Evolutionary conservation across 2,797 vertebrate species (phyloP).

Genomic region (Pampus argenteus): DNA sequence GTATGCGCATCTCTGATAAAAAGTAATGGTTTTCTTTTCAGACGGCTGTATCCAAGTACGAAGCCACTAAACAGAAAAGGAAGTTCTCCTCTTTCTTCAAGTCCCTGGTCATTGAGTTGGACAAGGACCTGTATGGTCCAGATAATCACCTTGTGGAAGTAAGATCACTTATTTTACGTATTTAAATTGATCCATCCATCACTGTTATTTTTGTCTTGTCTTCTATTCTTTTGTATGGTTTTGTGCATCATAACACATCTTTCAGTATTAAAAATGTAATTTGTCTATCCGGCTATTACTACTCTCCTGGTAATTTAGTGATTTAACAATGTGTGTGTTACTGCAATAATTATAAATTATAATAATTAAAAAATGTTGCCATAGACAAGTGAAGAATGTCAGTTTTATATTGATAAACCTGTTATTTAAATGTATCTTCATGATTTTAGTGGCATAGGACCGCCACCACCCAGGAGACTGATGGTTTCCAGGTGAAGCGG

Average conservation of each 20-base stretch:
- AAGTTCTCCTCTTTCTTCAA: slow-evolving; percentile 99
- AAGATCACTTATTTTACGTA: slow-evolving; percentile 56
- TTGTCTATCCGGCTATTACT: background rate
- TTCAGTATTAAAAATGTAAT: no score
- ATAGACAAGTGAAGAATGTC: background rate
- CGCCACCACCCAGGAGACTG: slow-evolving; percentile 98
- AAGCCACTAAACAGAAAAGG: slow-evolving; percentile 99
- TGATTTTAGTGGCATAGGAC: slow-evolving; percentile 96
- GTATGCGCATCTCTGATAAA: background rate
- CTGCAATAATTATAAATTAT: no score
- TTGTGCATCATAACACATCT: no score
- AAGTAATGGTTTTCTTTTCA: slow-evolving; percentile 64
- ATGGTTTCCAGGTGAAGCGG: slow-evolving; percentile 99
- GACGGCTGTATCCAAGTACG: slow-evolving; percentile 98
- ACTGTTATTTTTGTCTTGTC: background rate
- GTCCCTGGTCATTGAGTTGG: slow-evolving; percentile 98
- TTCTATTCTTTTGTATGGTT: background rate
- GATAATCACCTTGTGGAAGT: slow-evolving; percentile 99
- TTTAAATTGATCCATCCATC: background rate
- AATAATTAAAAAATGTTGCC: no score
- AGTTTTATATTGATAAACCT: background rate
- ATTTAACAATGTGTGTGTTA: background rate
- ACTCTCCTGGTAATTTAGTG: background rate
- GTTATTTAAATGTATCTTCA: background rate
- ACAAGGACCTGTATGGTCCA: slow-evolving; percentile 98